Conservation (phyloP, 2,888 invertebrate species). For the Isoperla grammatica region DNA sequence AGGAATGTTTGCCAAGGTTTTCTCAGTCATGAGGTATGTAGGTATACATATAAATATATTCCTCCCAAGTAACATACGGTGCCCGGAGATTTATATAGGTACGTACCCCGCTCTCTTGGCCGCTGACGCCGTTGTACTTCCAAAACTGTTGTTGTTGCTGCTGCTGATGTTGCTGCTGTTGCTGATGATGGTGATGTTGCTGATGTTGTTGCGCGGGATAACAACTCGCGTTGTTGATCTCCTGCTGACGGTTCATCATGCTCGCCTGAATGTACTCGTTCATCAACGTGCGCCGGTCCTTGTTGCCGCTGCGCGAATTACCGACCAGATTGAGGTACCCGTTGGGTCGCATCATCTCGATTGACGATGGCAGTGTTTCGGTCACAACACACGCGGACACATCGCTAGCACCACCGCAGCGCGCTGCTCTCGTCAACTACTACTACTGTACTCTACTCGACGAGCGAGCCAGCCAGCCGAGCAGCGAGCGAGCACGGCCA, state of each 20-base stretch:
- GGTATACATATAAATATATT: no score
- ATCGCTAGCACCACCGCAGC: no score
- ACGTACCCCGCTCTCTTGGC: constrained; percentile 23
- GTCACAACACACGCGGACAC: not conserved
- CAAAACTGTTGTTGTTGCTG: constrained; percentile 18
- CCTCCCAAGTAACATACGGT: no score
- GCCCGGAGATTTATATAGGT: no score
- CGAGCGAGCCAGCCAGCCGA: no score
- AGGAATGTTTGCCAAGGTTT: no score
- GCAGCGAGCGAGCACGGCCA: no score
- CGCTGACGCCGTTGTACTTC: constrained; percentile 19
- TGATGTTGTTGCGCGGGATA: constrained; percentile 7
- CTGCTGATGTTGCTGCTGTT: not conserved
- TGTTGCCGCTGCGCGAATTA: not conserved
- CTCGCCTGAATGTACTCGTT: constrained; percentile 7
- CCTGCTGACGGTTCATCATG: constrained; percentile 1
- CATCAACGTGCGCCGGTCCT: constrained; percentile 5
- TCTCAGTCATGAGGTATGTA: no score
- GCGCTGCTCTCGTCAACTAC: no score
- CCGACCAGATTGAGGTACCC: not conserved
- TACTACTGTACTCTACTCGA: no score
- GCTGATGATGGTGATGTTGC: not conserved
- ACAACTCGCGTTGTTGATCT: constrained; percentile 2
- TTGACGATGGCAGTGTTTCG: not conserved
- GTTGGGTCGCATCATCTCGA: constrained; percentile 20